A percentile compares a stretch with the other conserved stretches of the same genome.
phyloP scores from a whole-genome alignment of 2,113 vertebrate genomes.

The Sakesphorus luctuosus region DNA sequence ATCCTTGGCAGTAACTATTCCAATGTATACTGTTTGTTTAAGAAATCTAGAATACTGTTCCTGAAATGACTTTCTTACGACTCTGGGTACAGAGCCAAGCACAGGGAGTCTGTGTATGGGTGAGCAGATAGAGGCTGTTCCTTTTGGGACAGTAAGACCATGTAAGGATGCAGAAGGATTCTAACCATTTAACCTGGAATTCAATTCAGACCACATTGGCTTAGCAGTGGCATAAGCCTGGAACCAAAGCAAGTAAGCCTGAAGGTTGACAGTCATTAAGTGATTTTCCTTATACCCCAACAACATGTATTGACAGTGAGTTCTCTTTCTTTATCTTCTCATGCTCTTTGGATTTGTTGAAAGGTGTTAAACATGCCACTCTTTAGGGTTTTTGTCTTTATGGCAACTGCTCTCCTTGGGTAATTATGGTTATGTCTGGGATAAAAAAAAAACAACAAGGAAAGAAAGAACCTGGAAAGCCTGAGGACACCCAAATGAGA shows the following conservation, averaged over 20 bases:
- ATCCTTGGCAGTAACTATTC: conserved; percentile 55
- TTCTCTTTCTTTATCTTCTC: background rate
- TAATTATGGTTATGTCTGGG: background rate
- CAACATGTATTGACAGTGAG: background rate
- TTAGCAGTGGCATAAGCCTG: background rate
- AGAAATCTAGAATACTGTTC: conserved; percentile 43
- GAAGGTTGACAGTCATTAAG: background rate
- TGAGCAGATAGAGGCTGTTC: conserved; percentile 29
- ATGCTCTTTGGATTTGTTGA: background rate
- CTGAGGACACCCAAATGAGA: background rate
- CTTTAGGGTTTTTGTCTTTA: background rate
- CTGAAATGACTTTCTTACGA: conserved; percentile 54
- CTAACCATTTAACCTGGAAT: background rate
- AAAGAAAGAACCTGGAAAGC: background rate
- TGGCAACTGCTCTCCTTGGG: background rate
- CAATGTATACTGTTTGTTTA: conserved; percentile 64
- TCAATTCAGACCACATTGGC: background rate
- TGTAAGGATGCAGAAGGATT: conserved; percentile 49
- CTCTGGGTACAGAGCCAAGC: background rate
- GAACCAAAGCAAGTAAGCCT: background rate
- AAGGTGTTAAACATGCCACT: background rate
- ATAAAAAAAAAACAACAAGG: background rate
- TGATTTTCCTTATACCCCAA: background rate
- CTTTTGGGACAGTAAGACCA: conserved; percentile 7
- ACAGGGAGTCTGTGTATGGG: background rate